Percentiles rank a stretch among this genome's conserved stretches.
Evolutionary conservation across 2,888 invertebrate species (phyloP).

Genomic region (Apoda limacodes): DNA sequence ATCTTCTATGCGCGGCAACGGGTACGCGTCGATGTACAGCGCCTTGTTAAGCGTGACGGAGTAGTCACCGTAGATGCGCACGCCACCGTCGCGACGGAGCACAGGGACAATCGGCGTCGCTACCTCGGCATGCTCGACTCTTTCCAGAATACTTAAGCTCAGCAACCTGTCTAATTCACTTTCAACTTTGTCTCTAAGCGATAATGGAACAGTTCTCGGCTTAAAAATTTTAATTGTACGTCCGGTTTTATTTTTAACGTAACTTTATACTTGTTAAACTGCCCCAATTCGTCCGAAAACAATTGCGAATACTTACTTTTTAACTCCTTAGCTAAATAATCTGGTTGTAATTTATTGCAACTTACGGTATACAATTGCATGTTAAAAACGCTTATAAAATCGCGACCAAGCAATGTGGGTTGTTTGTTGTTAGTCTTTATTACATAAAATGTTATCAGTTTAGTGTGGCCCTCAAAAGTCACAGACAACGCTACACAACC

Average conservation of each 20-base stretch:
- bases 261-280: no score
- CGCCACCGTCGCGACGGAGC: slow-evolving; percentile 9
- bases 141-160: slow-evolving; percentile 14
- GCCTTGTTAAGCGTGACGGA: slow-evolving; percentile 15
- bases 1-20: slow-evolving; percentile 22
- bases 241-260: slow-evolving; percentile 12
- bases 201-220: slow-evolving; percentile 12
- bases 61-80: slow-evolving; percentile 14
- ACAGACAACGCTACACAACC: no score
- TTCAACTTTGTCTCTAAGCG: slow-evolving; percentile 14
- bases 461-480: no score
- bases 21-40: slow-evolving; percentile 20
- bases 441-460: no score
- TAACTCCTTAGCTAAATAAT: slow-evolving; percentile 6
- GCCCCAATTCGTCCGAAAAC: slow-evolving; percentile 11
- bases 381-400: no score
- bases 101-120: slow-evolving; percentile 16
- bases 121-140: slow-evolving; percentile 10
- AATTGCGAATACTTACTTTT: slow-evolving; percentile 5
- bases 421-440: no score
- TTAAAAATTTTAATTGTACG: slow-evolving; percentile 13
- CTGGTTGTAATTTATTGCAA: no score
- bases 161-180: slow-evolving; percentile 11
- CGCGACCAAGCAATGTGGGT: no score
- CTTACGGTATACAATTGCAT: no score